Evolutionary conservation across 1,140 invertebrate genomes (phyloP).

Genomic region (Drosophila pectinifera): DNA sequence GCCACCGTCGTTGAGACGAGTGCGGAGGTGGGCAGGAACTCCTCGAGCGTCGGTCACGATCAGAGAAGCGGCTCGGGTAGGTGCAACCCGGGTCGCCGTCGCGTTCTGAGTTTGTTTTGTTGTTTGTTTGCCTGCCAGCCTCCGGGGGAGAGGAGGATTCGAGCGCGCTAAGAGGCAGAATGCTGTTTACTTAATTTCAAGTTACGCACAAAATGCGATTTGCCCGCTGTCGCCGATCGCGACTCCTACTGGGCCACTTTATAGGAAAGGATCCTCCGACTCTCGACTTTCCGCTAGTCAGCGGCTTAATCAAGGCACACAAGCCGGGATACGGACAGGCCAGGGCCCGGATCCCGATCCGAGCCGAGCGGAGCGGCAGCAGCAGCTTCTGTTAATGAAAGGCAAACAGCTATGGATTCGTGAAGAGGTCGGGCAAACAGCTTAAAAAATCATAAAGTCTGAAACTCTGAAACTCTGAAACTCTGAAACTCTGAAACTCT

Average conservation of each 20-base stretch:
- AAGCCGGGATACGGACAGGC: constrained; percentile 19
- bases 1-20: constrained; percentile 69
- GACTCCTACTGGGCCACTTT: constrained; percentile 57
- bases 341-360: constrained; percentile 13
- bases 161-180: constrained; percentile 44
- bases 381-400: constrained; percentile 79
- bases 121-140: constrained; percentile 68
- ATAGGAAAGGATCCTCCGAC: constrained; percentile 51
- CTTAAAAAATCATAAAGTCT: constrained; percentile 82
- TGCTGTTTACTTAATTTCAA: constrained; percentile 74
- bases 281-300: constrained; percentile 58
- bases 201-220: constrained; percentile 61
- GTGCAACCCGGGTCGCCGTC: constrained; percentile 64
- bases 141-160: constrained; percentile 24
- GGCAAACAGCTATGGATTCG: constrained; percentile 67
- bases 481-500: constrained; percentile 57
- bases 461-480: constrained; percentile 24
- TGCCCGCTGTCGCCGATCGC: constrained; percentile 28
- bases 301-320: constrained; percentile 73
- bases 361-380: constrained; percentile 22
- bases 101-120: constrained; percentile 61
- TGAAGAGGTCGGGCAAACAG: constrained; percentile 75
- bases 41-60: constrained; percentile 67
- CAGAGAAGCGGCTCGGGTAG: constrained; percentile 59
- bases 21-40: constrained; percentile 25